Evolutionary conservation across 2,888 invertebrate genomes (phyloP), one percentile per base, ranked within the genome.

Genomic region (Oxystoma pomonae): DNA sequence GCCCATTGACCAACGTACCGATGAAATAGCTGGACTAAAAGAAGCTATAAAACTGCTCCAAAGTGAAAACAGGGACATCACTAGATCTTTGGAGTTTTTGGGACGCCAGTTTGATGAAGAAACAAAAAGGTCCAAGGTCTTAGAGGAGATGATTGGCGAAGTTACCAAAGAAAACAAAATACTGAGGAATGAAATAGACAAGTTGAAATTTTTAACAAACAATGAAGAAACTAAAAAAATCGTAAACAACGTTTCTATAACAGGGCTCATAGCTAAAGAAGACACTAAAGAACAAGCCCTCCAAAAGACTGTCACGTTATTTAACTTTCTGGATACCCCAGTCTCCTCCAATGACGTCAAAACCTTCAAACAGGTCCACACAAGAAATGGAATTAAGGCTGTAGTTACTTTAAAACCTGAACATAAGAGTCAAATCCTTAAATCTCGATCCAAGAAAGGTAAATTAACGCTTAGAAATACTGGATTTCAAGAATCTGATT

Each of bases 1-100:
- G 19, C 5, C 53, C 17, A 53, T 3, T 53, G 53, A 53, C n/a
- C 17, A 53, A 17, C 5, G 53, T 7, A 7, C 53, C 19, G 53
- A 53, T 53, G 53, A 53, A 19, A 53, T 53, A 53, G 53, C 53
- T 16, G 53, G n/a, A 16, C 53, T 53, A 5, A 53, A 53, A 19
- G 7, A 17, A 17, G 19, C 19, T 16, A 19, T 53, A 16, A 53
- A 17, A 53, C 3, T 5, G 16, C 53, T 53, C 3, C 53, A 53
- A 19, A 7, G n/a, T 53, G 53, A 53, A 19, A 19, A 53, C 53
- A 53, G n/a, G 19, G n/a, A 53, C 17, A 53, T 53, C 7, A 53
- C n/a, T 5, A 53, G n/a, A 19, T 53, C 53, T n/a, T 16, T 53
- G 16, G 19, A 53, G n/a, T 53, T 53, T 53, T 19, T 53, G 17